These are phyloP conservation scores for Columba janthina DNA, from an alignment of 2,113 vertebrate species.

Conservation along the genomic window DNA sequence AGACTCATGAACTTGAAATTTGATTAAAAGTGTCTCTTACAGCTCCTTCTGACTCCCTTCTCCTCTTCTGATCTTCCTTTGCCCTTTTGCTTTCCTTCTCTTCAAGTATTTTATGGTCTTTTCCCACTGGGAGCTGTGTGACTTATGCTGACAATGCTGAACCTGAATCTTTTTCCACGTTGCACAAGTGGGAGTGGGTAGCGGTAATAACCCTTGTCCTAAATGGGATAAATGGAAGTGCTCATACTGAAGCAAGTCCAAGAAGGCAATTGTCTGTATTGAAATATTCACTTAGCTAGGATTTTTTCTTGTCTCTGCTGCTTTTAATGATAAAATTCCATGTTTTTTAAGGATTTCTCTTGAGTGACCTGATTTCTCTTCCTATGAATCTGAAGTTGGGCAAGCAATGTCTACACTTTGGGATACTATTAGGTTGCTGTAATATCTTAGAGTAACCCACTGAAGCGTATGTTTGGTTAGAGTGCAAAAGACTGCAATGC, in stretches of 20 bases:
- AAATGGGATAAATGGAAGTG: neutral
- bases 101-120: neutral
- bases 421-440: neutral
- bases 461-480: neutral
- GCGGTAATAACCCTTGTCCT: neutral
- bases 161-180: neutral
- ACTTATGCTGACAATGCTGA: neutral
- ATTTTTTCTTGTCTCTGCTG: neutral
- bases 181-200: neutral
- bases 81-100: neutral
- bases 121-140: neutral
- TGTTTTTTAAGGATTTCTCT: neutral
- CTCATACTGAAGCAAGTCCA: neutral
- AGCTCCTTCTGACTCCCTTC: neutral
- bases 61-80: neutral
- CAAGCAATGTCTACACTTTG: neutral
- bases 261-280: rapidly evolving
- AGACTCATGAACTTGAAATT: neutral
- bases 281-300: neutral
- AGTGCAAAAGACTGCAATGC: neutral
- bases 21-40: neutral
- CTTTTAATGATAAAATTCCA: neutral
- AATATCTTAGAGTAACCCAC: neutral
- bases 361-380: neutral
- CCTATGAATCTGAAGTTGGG: neutral